These are phyloP conservation scores for Heteronetta atricapilla DNA, from an alignment of 2,113 vertebrate species.

Conservation along the genomic window DNA sequence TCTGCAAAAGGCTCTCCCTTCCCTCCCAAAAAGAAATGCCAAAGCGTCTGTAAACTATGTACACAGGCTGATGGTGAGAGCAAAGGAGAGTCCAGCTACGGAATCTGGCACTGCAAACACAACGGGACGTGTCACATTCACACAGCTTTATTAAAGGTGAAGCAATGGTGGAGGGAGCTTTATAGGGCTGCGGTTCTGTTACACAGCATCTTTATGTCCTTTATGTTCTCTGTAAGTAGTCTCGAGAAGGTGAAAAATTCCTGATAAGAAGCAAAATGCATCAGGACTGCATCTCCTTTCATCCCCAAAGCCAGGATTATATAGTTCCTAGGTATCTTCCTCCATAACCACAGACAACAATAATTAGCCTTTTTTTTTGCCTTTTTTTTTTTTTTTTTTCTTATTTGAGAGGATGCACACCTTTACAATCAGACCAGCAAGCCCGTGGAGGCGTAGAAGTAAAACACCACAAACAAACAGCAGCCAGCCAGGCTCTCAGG, in stretches of 20 bases:
- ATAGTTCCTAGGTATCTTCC: background rate
- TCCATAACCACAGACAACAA: background rate
- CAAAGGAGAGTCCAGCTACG: background rate
- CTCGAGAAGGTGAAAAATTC: background rate
- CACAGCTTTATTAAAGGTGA: background rate
- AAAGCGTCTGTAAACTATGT: background rate
- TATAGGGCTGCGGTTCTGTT: background rate
- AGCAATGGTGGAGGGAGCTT: background rate
- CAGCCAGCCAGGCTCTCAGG: background rate
- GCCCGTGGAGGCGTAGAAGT: background rate
- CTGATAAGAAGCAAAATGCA: background rate
- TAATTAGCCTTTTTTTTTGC: background rate
- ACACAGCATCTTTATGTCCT: background rate
- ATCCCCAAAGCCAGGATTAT: background rate
- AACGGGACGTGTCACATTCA: background rate
- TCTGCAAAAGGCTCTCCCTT: background rate
- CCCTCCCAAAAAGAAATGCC: background rate
- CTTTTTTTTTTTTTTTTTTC: background rate
- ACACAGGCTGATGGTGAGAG: rapidly evolving
- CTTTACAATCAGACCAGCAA: background rate
- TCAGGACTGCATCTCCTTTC: background rate
- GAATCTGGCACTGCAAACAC: background rate
- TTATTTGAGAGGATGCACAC: background rate
- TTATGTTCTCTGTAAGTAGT: background rate
- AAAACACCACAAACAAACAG: rapidly evolving